Conservation (phyloP, 1,140 invertebrate genomes). For the Leptopilina boulardi region DNA sequence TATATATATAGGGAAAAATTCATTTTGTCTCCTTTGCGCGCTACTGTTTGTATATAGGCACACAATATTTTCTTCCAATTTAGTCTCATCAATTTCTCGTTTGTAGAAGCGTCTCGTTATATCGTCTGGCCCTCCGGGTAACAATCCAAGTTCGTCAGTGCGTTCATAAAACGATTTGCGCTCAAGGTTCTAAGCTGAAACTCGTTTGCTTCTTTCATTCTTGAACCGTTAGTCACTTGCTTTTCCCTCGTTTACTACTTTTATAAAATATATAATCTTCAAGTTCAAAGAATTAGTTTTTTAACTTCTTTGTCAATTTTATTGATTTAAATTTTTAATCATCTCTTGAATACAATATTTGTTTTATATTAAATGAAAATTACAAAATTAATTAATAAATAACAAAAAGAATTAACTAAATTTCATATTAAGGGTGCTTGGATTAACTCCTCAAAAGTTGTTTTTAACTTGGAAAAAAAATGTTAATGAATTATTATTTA, state of each 20-base stretch:
- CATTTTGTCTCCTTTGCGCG: constrained; percentile 1
- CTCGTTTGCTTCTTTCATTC: constrained; percentile 44
- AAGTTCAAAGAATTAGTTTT: constrained; percentile 29
- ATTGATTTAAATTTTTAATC: no score
- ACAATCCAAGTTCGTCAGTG: constrained; percentile 57
- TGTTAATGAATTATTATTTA: no score
- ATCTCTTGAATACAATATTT: no score
- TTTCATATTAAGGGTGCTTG: no score
- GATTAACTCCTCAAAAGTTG: no score
- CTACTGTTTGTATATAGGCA: constrained; percentile 39
- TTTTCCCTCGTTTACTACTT: constrained; percentile 38
- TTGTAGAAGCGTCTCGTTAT: constrained; percentile 49
- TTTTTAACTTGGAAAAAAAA: no score
- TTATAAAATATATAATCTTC: background rate
- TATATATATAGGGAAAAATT: background rate
- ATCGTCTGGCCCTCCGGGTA: constrained; percentile 47
- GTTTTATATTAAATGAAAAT: no score
- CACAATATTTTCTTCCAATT: constrained; percentile 59
- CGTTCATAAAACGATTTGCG: constrained; percentile 66
- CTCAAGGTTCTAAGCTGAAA: constrained; percentile 48
- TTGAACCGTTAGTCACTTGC: constrained; percentile 37
- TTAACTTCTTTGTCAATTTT: constrained; percentile 18
- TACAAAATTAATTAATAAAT: no score
- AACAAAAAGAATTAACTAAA: no score
- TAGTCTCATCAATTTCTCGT: constrained; percentile 49